Evolutionary conservation across 2,888 invertebrate genomes (phyloP), one percentile per base, ranked within the genome.

Genomic region (Parasteatoda lunata): DNA sequence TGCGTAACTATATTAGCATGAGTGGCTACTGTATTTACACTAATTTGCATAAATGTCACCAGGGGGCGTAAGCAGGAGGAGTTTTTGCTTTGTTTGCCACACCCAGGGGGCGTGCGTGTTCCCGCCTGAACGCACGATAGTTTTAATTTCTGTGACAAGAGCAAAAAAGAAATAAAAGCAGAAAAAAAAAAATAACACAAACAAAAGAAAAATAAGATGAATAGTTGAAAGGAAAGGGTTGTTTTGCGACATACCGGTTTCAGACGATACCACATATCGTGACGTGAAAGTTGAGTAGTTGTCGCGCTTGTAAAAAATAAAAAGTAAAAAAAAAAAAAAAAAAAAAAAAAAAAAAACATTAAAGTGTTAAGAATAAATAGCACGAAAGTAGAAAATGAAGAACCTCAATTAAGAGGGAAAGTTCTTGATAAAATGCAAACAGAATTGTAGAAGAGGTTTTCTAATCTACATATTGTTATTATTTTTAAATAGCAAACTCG

Each of bases 41-140:
- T 86, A 71, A 86, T 86, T 86, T 86, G 85, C 85, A 86, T 86
- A 86, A 78, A 65, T 84, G 83, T 84, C 83, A 70, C 83, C 71
- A 59, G 75, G 49, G 82, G 83, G 83, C 83, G 83, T 71, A 65
- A 47, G 64, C 30, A 66, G 85, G 85, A 59, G 85, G 85, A 71
- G 85, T 70, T 69, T 54, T 51, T 65, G 59, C 85, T 86, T 86
- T 86, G 85, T 86, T 76, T 47, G 85, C 71, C 85, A 80, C 85
- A 71, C 85, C 85, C 85, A 65, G 54, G 66, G 72, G 85, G 85
- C 77, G 85, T 86, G 49, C 71, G 80, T 72, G 77, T 71, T 69
- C 48, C 68, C 66, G 77, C 59, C 78, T 54, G 84, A 70, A 70
- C 75, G 78, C 72, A 84, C 85, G 85, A 81, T 68, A 81, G 49